Evolutionary conservation across 2,888 invertebrate species (phyloP).

Genomic region (Meandrusa payeni): DNA sequence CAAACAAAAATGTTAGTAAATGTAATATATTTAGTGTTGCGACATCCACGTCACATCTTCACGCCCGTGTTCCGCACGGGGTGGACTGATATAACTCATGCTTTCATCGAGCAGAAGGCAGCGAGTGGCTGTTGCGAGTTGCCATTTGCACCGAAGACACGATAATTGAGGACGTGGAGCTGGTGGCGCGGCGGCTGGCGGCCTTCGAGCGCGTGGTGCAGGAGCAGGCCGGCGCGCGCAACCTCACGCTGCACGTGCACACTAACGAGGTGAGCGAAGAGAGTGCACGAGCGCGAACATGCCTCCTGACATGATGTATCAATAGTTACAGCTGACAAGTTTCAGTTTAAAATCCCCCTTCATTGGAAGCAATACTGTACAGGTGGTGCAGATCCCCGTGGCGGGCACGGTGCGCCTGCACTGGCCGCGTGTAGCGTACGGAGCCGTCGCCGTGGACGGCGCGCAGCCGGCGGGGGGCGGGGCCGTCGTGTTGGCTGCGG

Average conservation of each 20-base stretch:
- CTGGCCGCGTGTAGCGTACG: conserved; percentile 42
- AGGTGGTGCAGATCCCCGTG: conserved; percentile 39
- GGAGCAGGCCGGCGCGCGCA: conserved; percentile 78
- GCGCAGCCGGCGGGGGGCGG: conserved; percentile 28
- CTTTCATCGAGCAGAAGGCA: conserved; percentile 42
- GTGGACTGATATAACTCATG: too few relatives aligned
- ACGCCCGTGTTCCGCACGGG: too few relatives aligned
- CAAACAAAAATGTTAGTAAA: too few relatives aligned
- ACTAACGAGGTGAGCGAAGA: conserved; percentile 83
- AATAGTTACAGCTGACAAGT: too few relatives aligned
- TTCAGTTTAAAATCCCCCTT: too few relatives aligned
- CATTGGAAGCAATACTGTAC: not conserved
- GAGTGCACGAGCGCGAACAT: too few relatives aligned
- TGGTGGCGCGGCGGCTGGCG: conserved; percentile 31
- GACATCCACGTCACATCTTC: too few relatives aligned
- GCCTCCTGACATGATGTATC: too few relatives aligned
- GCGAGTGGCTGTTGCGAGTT: conserved; percentile 40
- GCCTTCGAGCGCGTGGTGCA: conserved; percentile 43
- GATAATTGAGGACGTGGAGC: conserved; percentile 29
- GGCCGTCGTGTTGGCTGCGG: conserved; percentile 30
- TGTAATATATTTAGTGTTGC: too few relatives aligned
- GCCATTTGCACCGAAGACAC: conserved; percentile 24
- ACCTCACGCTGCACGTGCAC: conserved; percentile 87
- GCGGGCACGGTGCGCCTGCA: conserved; percentile 32
- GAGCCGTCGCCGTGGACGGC: conserved; percentile 32